Percentiles rank a stretch among this genome's conserved stretches.
Conservation (phyloP, 2,113 vertebrate genomes). For the Asarcornis scutulata region DNA sequence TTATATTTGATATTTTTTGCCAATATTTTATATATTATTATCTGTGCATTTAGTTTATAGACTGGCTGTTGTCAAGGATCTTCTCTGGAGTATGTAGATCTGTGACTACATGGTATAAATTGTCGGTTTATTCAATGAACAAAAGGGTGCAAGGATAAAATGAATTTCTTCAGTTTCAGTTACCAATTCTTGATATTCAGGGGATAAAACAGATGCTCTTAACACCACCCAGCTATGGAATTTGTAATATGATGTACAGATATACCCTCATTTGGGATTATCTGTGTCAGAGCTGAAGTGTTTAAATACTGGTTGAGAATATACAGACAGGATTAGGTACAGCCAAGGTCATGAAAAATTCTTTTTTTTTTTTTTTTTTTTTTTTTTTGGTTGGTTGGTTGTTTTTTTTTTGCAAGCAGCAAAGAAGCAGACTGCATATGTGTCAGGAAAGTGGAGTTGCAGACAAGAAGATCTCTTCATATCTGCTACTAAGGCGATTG, state of each 20-base stretch:
- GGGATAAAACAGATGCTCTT: not conserved
- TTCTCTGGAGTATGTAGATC: not conserved
- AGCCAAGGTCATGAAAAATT: not conserved
- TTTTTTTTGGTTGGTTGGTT: too few species aligned
- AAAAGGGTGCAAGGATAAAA: not conserved
- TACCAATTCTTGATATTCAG: not conserved
- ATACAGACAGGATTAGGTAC: not conserved
- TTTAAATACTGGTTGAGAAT: not conserved
- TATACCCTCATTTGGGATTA: not conserved
- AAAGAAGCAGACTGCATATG: not conserved
- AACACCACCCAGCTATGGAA: not conserved
- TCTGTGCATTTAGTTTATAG: not conserved
- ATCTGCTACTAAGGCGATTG: not conserved
- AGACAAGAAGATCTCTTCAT: not conserved
- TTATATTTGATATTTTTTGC: not conserved
- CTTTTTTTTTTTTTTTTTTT: accelerated
- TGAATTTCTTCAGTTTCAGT: not conserved
- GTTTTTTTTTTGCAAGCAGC: too few species aligned
- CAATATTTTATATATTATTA: not conserved
- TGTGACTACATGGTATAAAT: not conserved
- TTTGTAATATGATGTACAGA: not conserved
- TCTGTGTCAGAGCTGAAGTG: not conserved
- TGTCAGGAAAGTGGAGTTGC: not conserved
- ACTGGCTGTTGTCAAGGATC: not conserved
- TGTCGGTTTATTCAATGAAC: not conserved